phyloP scores from a whole-genome alignment of 2,888 invertebrate genomes.

The Agonopterix heracliana region DNA sequence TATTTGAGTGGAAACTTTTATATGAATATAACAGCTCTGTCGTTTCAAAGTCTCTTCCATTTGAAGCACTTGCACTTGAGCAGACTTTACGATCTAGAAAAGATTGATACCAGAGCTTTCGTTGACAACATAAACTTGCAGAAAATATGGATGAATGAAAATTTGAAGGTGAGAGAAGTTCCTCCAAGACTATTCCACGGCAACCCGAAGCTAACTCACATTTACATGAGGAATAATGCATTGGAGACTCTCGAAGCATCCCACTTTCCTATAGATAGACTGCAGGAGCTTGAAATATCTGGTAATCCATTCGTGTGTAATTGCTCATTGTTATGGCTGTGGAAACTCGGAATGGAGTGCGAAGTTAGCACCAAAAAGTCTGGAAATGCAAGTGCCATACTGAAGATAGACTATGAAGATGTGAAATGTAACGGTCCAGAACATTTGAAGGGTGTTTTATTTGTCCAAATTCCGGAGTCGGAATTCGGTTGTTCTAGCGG shows the following conservation, averaged over 20 bases:
- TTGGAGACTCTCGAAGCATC: conserved; percentile 85
- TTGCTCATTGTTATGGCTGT: conserved; percentile 91
- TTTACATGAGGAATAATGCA: conserved; percentile 86
- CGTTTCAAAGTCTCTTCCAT: conserved; percentile 90
- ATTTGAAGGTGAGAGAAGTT: conserved; percentile 82
- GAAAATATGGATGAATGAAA: conserved; percentile 85
- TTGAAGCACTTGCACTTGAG: conserved; percentile 84
- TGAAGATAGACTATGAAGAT: conserved; percentile 74
- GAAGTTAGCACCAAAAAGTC: conserved; percentile 52
- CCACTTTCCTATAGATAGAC: conserved; percentile 88
- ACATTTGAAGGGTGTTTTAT: conserved; percentile 66
- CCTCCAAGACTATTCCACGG: conserved; percentile 91
- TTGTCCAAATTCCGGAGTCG: conserved; percentile 77
- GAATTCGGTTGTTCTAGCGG: conserved; percentile 79
- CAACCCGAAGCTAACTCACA: conserved; percentile 84
- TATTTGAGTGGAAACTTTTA: conserved; percentile 88
- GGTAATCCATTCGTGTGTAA: conserved; percentile 92
- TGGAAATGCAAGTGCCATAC: conserved; percentile 50
- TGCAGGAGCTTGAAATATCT: conserved; percentile 83
- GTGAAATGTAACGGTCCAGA: conserved; percentile 78
- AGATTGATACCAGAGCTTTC: conserved; percentile 86
- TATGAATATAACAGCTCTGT: conserved; percentile 82
- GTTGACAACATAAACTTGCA: conserved; percentile 90
- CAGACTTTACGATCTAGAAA: conserved; percentile 79
- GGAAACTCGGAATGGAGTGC: conserved; percentile 79